phyloP scores from a whole-genome alignment of 2,113 vertebrate species.

The Mola mola region DNA sequence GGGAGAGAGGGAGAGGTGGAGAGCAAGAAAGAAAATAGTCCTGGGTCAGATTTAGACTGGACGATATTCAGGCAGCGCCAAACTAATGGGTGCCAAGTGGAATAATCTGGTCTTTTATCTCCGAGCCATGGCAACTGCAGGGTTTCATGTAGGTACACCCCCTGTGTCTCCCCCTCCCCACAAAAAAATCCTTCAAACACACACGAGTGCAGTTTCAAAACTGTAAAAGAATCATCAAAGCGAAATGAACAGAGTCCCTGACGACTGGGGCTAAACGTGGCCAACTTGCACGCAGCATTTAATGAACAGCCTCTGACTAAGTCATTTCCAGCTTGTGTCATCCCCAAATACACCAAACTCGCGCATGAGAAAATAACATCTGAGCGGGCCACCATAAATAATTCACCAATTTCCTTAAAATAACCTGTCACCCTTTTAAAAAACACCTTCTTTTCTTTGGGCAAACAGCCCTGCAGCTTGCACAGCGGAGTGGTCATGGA shows the following conservation, averaged over 20 bases:
- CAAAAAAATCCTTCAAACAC: slow-evolving; percentile 12
- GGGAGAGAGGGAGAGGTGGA: slow-evolving; percentile 19
- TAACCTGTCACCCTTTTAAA: slow-evolving; percentile 60
- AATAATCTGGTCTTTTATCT: slow-evolving; percentile 68
- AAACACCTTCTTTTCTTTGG: slow-evolving; percentile 57
- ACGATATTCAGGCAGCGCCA: slow-evolving; percentile 44
- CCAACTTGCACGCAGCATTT: slow-evolving; percentile 8
- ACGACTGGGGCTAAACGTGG: slow-evolving; percentile 7
- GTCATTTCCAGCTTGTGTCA: slow-evolving; percentile 8
- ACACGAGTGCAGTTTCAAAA: slow-evolving; percentile 4
- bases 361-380: slow-evolving; percentile 3
- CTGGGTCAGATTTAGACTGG: slow-evolving; percentile 59
- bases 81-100: slow-evolving; percentile 50
- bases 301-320: background rate
- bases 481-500: slow-evolving; percentile 54
- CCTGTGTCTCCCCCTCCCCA: slow-evolving; percentile 3
- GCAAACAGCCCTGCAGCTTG: slow-evolving; percentile 57
- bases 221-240: slow-evolving; percentile 30
- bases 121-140: slow-evolving; percentile 42
- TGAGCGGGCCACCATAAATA: slow-evolving; percentile 54
- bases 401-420: slow-evolving; percentile 73
- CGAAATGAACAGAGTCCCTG: background rate
- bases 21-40: slow-evolving; percentile 58
- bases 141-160: slow-evolving; percentile 42
- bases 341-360: slow-evolving; percentile 1